A percentile compares a stretch with the other conserved stretches of the same genome.
These are phyloP conservation scores for Acanthoscelides obtectus DNA, from an alignment of 2,888 invertebrate genomes.

Conservation along the genomic window DNA sequence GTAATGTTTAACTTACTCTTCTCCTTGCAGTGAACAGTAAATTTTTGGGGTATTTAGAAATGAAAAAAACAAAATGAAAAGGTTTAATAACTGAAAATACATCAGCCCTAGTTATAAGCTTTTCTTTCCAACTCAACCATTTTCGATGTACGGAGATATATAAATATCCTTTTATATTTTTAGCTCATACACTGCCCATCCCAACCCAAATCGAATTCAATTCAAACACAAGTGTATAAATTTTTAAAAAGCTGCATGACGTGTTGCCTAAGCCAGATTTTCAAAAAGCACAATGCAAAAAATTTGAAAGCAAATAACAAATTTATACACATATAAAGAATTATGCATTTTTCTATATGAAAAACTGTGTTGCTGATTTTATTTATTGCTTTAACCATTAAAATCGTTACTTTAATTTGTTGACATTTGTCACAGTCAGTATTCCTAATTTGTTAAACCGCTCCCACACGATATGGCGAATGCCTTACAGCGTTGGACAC, in stretches of 20 bases:
- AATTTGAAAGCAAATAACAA: too few species aligned
- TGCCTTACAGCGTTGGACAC: too few species aligned
- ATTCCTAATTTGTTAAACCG: too few species aligned
- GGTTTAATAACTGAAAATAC: not conserved
- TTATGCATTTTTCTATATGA: too few species aligned
- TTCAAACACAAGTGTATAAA: not conserved
- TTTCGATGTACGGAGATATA: not conserved
- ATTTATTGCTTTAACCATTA: too few species aligned
- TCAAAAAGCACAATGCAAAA: too few species aligned
- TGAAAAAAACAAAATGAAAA: not conserved
- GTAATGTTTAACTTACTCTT: constrained; percentile 28
- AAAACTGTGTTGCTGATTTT: too few species aligned
- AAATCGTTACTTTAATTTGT: too few species aligned
- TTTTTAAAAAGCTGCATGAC: not conserved
- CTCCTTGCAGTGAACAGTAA: constrained; percentile 28
- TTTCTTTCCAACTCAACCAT: not conserved
- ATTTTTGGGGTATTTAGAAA: not conserved
- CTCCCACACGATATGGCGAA: too few species aligned
- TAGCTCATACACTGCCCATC: not conserved
- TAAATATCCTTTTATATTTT: not conserved
- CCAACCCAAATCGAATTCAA: not conserved
- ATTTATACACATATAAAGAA: too few species aligned
- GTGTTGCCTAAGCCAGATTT: not conserved
- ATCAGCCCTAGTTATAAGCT: not conserved
- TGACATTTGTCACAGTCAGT: too few species aligned